phyloP scores from a whole-genome alignment of 1,140 invertebrate species.

The Neuroterus valhalla region DNA sequence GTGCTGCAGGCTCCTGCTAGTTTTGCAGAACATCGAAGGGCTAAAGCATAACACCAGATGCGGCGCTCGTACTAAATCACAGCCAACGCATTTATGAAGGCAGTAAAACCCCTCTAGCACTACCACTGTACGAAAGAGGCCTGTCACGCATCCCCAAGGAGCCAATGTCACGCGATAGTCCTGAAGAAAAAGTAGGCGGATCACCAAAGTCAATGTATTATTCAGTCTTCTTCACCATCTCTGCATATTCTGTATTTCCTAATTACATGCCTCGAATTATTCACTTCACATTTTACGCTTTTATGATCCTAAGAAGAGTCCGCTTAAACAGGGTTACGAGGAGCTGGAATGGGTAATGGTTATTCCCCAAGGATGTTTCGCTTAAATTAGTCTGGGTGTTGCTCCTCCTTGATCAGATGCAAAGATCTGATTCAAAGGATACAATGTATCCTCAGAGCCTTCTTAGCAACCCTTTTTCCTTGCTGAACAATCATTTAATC shows the following conservation, averaged over 20 bases:
- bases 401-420: constrained; percentile 12
- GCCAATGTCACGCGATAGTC: constrained; percentile 26
- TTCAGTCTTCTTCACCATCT: background rate
- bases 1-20: constrained; percentile 3
- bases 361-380: constrained; percentile 16
- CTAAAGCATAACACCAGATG: constrained; percentile 46
- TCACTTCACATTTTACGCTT: constrained; percentile 15
- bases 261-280: background rate
- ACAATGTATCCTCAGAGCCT: background rate
- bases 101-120: constrained; percentile 39
- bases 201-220: background rate
- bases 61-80: constrained; percentile 54
- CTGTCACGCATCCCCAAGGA: constrained; percentile 32
- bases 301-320: background rate
- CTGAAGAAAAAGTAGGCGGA: background rate
- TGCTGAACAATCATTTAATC: background rate
- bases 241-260: background rate
- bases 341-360: background rate
- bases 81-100: constrained; percentile 49
- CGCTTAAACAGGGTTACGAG: background rate
- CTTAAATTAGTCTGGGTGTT: constrained; percentile 20
- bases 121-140: background rate
- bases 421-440: background rate
- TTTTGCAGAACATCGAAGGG: constrained; percentile 3
- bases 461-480: background rate